phyloP scores from a whole-genome alignment of 2,797 vertebrate species.

The Coranthus polyacanthus region DNA sequence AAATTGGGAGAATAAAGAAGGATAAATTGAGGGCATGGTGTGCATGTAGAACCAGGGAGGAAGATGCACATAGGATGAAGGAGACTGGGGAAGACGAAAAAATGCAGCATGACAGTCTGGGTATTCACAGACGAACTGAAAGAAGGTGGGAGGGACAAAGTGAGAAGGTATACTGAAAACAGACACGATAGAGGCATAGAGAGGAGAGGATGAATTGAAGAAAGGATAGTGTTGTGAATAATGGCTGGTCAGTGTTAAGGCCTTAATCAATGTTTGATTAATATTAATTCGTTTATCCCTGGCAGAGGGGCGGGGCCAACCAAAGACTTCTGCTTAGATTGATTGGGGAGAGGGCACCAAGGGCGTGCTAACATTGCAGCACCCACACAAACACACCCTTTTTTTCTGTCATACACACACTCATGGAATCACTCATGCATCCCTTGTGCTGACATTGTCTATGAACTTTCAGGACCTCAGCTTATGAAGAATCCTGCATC shows the following conservation, averaged over 20 bases:
- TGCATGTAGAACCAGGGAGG: too few species aligned
- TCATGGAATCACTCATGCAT: constrained; percentile 55
- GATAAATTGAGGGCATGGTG: too few species aligned
- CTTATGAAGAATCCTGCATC: constrained; percentile 60
- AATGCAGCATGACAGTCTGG: too few species aligned
- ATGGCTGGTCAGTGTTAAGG: constrained; percentile 76
- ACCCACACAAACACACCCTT: constrained; percentile 12
- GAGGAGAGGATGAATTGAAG: constrained; percentile 41
- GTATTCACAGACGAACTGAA: too few species aligned
- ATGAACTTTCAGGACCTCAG: constrained; percentile 60
- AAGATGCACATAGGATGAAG: too few species aligned
- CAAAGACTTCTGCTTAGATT: constrained; percentile 80
- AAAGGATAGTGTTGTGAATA: constrained; percentile 73
- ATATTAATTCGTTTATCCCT: constrained; percentile 82
- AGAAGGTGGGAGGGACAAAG: too few species aligned
- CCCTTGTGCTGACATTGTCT: constrained; percentile 69
- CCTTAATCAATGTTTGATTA: constrained; percentile 87
- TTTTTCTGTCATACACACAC: constrained; percentile 12
- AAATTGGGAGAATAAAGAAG: constrained; percentile 18
- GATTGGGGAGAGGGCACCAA: constrained; percentile 77
- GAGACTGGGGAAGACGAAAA: too few species aligned
- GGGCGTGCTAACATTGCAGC: constrained; percentile 70
- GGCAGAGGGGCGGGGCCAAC: constrained; percentile 74
- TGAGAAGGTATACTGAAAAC: constrained; percentile 15
- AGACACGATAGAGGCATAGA: constrained; percentile 30